Evolutionary conservation across 2,888 invertebrate species (phyloP), one percentile per base, ranked within the genome.

Genomic region (Mycalesis mineus): DNA sequence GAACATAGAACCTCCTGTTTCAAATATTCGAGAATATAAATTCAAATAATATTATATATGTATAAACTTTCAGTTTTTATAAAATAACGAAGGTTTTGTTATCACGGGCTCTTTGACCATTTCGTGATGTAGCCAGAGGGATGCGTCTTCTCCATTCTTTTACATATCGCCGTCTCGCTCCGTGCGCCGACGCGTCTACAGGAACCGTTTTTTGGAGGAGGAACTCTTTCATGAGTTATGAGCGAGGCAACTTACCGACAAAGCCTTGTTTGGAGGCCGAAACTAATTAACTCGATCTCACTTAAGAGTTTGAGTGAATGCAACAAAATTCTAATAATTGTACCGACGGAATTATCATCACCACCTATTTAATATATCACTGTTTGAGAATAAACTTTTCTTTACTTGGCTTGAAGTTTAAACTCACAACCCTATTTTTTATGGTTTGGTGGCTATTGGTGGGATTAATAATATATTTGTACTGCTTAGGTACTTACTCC

Each of bases 221-320:
- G 82, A 82, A 80, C 79, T 75, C 71, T 69, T 71, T 66, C 63
- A 82, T 87, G 83, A 87, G 72, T 84, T 88, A 87, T 84, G 83
- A 77, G 72, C 14, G 55, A 72, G 72, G 74, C 73, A 67, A 78
- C 80, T 54, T 81, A 84, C 88, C 88, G 86, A 83, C 87, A 88
- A 88, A 88, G 87, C 83, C 84, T 85, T 84, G 82, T 86, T 86
- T 85, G 78, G 82, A 75, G 80, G 67, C 81, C 78, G 77, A 71
- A 84, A 83, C 80, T 85, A 87, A 88, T 88, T 88, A 88, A 87
- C 88, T 83, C 78, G 76, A 78, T 79, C 81, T 81, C 81, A 80
- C 81, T 84, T 82, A 80, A 82, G 80, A 80, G 80, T 82, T 55
- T 45, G 53, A 62, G 59, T 60, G 55, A 64, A 64, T 61, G 51